phyloP scores from a whole-genome alignment of 30 jellyfish, hydroid and myxozoan genomes.

The Euphysa ruthae region DNA sequence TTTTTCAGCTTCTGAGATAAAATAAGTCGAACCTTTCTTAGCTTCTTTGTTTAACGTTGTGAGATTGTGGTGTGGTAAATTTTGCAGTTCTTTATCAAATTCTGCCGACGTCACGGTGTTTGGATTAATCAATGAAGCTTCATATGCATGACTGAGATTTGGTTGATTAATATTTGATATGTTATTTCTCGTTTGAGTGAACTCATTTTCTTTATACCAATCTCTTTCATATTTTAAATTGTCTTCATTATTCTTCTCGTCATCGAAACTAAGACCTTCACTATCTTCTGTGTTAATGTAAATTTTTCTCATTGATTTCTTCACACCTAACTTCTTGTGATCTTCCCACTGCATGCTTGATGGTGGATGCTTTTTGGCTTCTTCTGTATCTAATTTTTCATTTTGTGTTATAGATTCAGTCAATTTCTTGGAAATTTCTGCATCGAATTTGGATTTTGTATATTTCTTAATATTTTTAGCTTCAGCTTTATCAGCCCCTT shows the following conservation, averaged over 20 bases:
- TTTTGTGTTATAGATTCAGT: too few species aligned
- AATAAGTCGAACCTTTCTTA: constrained; percentile 7
- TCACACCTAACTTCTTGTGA: too few species aligned
- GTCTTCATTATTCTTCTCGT: neutral
- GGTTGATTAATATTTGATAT: neutral
- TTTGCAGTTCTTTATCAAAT: neutral
- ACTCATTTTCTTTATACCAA: neutral
- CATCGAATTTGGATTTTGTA: too few species aligned
- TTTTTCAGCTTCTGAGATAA: neutral
- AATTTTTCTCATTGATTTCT: too few species aligned
- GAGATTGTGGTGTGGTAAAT: neutral
- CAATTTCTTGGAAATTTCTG: too few species aligned
- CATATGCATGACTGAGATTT: neutral
- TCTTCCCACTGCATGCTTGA: too few species aligned
- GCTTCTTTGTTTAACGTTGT: constrained; percentile 20
- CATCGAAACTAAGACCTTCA: neutral
- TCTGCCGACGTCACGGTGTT: neutral
- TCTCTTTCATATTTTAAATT: neutral
- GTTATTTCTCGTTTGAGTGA: neutral
- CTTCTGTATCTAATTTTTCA: too few species aligned
- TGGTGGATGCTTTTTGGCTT: too few species aligned
- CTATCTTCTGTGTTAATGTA: too few species aligned
- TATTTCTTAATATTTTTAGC: too few species aligned
- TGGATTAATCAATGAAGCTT: neutral
- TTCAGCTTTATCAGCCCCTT: too few species aligned